phyloP scores from a whole-genome alignment of 2,888 invertebrate species.

The Pachymerium ferrugineum region DNA sequence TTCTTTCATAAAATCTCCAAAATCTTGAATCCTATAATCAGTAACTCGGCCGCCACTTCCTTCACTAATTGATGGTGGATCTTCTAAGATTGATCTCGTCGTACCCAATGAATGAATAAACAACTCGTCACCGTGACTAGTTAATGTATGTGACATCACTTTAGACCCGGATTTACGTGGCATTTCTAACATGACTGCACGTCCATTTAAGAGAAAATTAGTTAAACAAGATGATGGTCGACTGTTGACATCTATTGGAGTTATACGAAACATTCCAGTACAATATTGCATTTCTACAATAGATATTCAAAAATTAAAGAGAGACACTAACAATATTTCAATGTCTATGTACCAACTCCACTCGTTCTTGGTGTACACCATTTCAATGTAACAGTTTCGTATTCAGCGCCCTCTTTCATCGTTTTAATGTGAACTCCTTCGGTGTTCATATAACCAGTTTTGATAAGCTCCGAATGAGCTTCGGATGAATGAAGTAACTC shows the following conservation, averaged over 20 bases:
- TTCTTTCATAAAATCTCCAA: conserved; percentile 79
- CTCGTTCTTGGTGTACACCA: conserved; percentile 89
- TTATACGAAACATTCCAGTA: conserved; percentile 80
- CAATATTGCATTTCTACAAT: conserved; percentile 77
- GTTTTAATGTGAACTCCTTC: conserved; percentile 35
- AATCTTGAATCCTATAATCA: conserved; percentile 81
- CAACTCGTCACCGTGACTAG: conserved; percentile 91
- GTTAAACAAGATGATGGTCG: conserved; percentile 95
- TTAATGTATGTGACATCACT: conserved; percentile 84
- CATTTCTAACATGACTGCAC: conserved; percentile 51
- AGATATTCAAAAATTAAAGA: conserved; percentile 49
- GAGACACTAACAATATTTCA: neutral
- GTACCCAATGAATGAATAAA: conserved; percentile 89
- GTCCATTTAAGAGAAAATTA: conserved; percentile 89
- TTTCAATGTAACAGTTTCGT: conserved; percentile 80
- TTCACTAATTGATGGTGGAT: conserved; percentile 91
- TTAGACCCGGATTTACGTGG: conserved; percentile 61
- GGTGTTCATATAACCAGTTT: conserved; percentile 42
- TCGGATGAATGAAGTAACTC: conserved; percentile 86
- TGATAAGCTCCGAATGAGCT: conserved; percentile 75
- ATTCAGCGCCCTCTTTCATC: conserved; percentile 50
- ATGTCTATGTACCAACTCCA: conserved; percentile 43
- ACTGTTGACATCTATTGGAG: conserved; percentile 93
- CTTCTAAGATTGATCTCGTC: conserved; percentile 77
- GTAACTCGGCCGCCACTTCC: conserved; percentile 90